phyloP scores from a whole-genome alignment of 2,888 invertebrate species.

The Tipula lateralis region DNA sequence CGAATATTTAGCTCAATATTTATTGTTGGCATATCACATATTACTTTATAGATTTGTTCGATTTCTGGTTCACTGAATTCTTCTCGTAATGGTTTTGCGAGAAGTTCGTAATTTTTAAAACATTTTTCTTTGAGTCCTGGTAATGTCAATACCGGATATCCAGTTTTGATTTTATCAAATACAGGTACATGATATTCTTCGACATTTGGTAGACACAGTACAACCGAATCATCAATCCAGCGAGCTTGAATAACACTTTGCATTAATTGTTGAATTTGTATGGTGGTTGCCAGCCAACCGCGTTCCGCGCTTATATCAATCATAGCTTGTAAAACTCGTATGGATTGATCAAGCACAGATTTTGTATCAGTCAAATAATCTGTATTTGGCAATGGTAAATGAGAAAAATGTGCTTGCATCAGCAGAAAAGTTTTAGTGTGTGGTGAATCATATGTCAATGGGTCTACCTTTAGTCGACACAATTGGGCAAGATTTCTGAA shows the following conservation, averaged over 20 bases:
- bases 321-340: conserved; percentile 96
- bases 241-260: conserved; percentile 90
- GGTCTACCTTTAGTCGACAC: conserved; percentile 68
- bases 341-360: conserved; percentile 92
- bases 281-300: conserved; percentile 80
- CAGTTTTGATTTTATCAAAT: conserved; percentile 53
- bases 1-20: conserved; percentile 55
- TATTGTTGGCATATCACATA: conserved; percentile 62
- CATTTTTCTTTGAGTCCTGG: conserved; percentile 45
- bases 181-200: conserved; percentile 59
- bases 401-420: conserved; percentile 90
- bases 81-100: conserved; percentile 58
- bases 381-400: conserved; percentile 74
- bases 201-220: conserved; percentile 73
- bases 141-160: conserved; percentile 41
- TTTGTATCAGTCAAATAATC: conserved; percentile 97
- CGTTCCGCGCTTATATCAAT: conserved; percentile 87
- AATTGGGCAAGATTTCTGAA: conserved; percentile 72
- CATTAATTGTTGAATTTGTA: conserved; percentile 72
- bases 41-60: conserved; percentile 58
- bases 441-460: conserved; percentile 78
- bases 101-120: conserved; percentile 55
- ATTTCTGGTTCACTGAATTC: conserved; percentile 66
- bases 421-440: conserved; percentile 91
- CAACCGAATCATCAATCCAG: conserved; percentile 72